These are phyloP conservation scores for Lerista edwardsae DNA, from an alignment of 2,797 vertebrate species.

Conservation along the genomic window DNA sequence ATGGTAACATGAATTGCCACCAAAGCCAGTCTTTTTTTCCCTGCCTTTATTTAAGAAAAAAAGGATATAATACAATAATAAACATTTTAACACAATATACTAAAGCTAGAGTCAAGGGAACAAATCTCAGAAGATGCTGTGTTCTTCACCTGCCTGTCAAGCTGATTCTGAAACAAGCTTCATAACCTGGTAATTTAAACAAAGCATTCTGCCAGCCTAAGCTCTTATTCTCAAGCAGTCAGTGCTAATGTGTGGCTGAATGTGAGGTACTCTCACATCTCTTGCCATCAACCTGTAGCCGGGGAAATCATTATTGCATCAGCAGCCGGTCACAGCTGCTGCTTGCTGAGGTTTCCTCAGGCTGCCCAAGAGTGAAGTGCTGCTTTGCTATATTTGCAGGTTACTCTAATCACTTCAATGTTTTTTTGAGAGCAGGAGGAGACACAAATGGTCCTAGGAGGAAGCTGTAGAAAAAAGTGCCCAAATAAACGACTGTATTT, in stretches of 20 bases:
- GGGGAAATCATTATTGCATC: conserved; percentile 6
- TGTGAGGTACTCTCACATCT: conserved; percentile 2
- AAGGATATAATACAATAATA: too few species aligned
- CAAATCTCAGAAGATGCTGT: background rate
- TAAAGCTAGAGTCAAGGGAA: background rate
- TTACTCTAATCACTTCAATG: background rate
- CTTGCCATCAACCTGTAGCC: background rate
- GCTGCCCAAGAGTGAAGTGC: background rate
- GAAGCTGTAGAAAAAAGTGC: too few species aligned
- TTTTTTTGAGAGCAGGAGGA: background rate
- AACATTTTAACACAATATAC: too few species aligned
- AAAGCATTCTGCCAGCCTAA: background rate
- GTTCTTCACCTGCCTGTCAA: background rate
- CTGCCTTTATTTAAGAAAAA: too few species aligned
- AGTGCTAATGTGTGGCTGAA: background rate
- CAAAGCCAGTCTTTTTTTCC: too few species aligned
- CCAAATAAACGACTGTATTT: too few species aligned
- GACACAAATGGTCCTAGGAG: background rate
- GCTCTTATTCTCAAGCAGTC: background rate
- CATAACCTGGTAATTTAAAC: background rate
- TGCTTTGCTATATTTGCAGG: background rate
- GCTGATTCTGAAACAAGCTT: conserved; percentile 11
- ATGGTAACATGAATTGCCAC: background rate
- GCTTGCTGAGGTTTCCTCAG: background rate
- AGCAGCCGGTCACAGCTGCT: background rate